Base-by-base conservation (phyloP, 2,888 invertebrate species). In the Saturnia pavonia region DNA sequence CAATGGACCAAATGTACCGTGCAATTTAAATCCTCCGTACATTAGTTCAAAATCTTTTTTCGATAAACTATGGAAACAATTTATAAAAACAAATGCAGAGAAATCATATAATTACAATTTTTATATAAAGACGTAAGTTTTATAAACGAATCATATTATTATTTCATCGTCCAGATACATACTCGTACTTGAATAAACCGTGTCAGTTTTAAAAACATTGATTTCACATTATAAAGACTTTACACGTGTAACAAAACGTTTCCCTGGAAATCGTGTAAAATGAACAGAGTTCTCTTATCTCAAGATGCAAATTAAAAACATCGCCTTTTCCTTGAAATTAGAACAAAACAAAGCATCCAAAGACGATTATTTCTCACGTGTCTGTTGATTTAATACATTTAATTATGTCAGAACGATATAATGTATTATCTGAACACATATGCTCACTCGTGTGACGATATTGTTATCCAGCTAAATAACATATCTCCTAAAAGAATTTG, bases 241-340 rank as follows among this genome's bases (percentile, higher is more conserved):
- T 79, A 77, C 78, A 78, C 82, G 80, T 80, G 79, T 78, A 76
- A 81, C 78, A 80, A 81, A 80, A 81, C 78, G 81, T 80, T 22
- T 78, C 72, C 75, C 73, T 68, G 75, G 74, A 75, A 78, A 81
- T 83, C 78, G 78, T 79, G 77, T 81, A 78, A 79, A 81, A 78
- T 78, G 77, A 86, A 84, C 84, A 75, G 76, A 81, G 81, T 81
- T 72, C 82, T 72, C 82, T 84, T 86, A 85, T 85, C 87, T 79
- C 78, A 72, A 76, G 77, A 80, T 77, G 78, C 81, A 82, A 83
- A 83, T 82, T 82, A 81, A 78, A n/a, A 81, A 75, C 78, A 74
- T 78, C 79, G 77, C 72, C 76, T 76, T 72, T 34, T 34, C 34
- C 78, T 82, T 74, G 80, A 83, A 86, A 85, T 85, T 82, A 83